Conservation (phyloP, 2,797 vertebrate genomes). For the Paratrypauchen microcephalus region DNA sequence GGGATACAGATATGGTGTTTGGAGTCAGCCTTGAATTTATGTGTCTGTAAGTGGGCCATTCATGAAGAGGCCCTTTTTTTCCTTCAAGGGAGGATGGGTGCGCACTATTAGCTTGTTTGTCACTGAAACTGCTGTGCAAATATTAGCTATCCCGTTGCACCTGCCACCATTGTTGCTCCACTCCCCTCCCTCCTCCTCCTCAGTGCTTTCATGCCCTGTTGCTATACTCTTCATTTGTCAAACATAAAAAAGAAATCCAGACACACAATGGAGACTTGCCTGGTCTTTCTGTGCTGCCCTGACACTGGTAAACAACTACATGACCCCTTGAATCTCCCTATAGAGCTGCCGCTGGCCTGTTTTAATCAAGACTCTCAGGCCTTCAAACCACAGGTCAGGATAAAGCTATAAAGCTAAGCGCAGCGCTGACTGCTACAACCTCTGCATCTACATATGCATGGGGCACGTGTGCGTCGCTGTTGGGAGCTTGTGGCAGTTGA, state of each 20-base stretch:
- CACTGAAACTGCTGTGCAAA: conserved; percentile 77
- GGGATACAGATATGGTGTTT: conserved; percentile 38
- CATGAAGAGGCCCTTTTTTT: conserved; percentile 55
- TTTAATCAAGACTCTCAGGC: conserved; percentile 40
- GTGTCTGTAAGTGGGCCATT: conserved; percentile 68
- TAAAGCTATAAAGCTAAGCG: conserved; percentile 32
- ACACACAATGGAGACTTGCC: conserved; percentile 64
- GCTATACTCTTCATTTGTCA: conserved; percentile 77
- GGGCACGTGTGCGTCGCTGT: conserved; percentile 23
- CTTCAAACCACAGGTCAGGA: conserved; percentile 29
- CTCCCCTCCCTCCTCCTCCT: conserved; percentile 43
- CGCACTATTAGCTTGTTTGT: conserved; percentile 58
- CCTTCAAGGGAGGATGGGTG: conserved; percentile 44
- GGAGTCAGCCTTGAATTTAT: conserved; percentile 74
- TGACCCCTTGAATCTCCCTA: conserved; percentile 40
- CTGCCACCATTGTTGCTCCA: conserved; percentile 77
- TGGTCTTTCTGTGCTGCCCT: conserved; percentile 44
- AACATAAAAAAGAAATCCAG: conserved; percentile 72
- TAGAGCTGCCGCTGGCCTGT: conserved; percentile 22
- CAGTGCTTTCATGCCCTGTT: conserved; percentile 50
- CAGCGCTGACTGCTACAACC: conserved; percentile 34
- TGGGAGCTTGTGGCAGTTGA: conserved; percentile 18
- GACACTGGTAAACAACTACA: conserved; percentile 48
- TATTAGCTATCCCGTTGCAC: conserved; percentile 76
- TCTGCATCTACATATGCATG: conserved; percentile 48